Conservation (phyloP, 2,888 invertebrate species). For the Litoditis marina region DNA sequence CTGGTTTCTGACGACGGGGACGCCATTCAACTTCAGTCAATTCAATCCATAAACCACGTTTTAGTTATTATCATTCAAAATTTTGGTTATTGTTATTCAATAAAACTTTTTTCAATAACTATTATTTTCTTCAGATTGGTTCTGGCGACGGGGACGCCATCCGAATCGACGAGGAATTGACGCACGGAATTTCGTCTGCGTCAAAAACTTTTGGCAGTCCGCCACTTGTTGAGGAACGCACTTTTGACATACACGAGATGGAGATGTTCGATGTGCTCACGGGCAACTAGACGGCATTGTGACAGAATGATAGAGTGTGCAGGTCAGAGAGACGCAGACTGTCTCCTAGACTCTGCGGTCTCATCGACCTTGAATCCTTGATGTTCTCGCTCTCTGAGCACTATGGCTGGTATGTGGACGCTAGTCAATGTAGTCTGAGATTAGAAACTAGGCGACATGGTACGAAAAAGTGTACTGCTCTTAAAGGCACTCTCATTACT, state of each 20-base stretch:
- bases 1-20: not conserved
- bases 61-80: too few relatives aligned
- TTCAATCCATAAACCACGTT: not conserved
- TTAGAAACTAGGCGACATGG: too few relatives aligned
- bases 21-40: too few relatives aligned
- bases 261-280: constrained; percentile 47
- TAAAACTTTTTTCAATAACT: not conserved
- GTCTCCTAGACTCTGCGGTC: too few relatives aligned
- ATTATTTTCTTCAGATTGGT: constrained; percentile 47
- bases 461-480: too few relatives aligned
- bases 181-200: constrained; percentile 48
- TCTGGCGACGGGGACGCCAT: constrained; percentile 59
- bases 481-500: too few relatives aligned
- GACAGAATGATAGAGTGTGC: too few relatives aligned
- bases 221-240: constrained; percentile 42
- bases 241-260: constrained; percentile 50
- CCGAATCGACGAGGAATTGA: constrained; percentile 57
- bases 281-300: constrained; percentile 2
- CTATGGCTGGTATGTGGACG: too few relatives aligned
- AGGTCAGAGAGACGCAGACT: too few relatives aligned
- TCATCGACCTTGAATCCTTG: too few relatives aligned
- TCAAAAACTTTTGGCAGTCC: constrained; percentile 56
- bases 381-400: too few relatives aligned
- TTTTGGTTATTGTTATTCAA: constrained; percentile 2
- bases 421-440: too few relatives aligned